phyloP scores from a whole-genome alignment of 2,113 vertebrate species.

The Rousettus leschenaultii region DNA sequence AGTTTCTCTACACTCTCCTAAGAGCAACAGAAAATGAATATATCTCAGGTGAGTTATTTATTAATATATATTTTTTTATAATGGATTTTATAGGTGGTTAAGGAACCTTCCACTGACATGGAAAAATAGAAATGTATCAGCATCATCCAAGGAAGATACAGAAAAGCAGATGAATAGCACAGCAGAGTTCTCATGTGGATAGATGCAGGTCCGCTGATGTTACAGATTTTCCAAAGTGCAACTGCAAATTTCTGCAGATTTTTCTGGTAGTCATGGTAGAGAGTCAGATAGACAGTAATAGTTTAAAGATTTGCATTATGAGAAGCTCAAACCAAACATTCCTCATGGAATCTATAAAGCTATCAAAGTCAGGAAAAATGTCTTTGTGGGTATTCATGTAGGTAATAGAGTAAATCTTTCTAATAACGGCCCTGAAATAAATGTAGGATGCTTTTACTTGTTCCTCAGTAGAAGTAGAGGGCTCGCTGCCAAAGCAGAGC shows the following conservation, averaged over 20 bases:
- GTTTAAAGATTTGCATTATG: background rate
- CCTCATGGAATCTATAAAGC: background rate
- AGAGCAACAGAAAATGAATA: slow-evolving; percentile 28
- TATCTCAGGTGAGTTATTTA: slow-evolving; percentile 38
- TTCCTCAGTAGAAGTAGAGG: background rate
- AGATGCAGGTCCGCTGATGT: background rate
- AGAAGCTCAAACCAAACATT: background rate
- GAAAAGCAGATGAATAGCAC: background rate
- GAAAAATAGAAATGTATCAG: background rate
- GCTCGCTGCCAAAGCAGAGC: background rate
- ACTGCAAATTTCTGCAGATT: background rate
- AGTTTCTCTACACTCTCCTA: background rate
- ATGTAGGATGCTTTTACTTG: background rate
- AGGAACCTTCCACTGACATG: background rate
- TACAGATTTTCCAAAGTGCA: background rate
- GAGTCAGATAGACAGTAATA: background rate
- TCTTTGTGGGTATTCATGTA: background rate
- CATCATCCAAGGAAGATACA: background rate
- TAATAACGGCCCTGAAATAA: background rate
- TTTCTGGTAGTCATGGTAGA: background rate
- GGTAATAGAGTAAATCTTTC: background rate
- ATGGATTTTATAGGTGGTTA: background rate
- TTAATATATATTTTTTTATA: background rate
- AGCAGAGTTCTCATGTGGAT: background rate
- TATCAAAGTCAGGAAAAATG: background rate